These are phyloP conservation scores for Drosophila kohkoa DNA, from an alignment of 1,140 invertebrate genomes.

Conservation along the genomic window DNA sequence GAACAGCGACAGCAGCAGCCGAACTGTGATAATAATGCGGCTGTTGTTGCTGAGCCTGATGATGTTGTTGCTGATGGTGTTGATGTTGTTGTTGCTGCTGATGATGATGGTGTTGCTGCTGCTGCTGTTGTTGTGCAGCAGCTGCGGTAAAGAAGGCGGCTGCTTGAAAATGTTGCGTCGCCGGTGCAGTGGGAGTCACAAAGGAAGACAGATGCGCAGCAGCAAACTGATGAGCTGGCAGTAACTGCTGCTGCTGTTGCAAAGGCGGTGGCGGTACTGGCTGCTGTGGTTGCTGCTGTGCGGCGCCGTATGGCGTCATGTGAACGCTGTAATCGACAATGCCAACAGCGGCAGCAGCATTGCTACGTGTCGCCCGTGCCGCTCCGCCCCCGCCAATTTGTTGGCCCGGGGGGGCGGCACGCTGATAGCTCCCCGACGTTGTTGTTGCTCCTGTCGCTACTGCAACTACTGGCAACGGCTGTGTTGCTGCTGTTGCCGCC, in stretches of 20 bases:
- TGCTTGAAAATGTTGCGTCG: constrained; percentile 61
- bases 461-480: constrained; percentile 46
- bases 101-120: constrained; percentile 61
- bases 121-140: constrained; percentile 61
- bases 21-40: constrained; percentile 75
- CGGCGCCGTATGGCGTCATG: constrained; percentile 57
- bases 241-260: constrained; percentile 50
- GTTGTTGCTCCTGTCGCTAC: constrained; percentile 43
- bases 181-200: constrained; percentile 59
- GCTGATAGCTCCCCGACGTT: constrained; percentile 68
- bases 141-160: constrained; percentile 60
- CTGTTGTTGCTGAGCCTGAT: constrained; percentile 53
- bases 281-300: constrained; percentile 53
- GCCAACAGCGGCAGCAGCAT: constrained; percentile 35
- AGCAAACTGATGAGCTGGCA: constrained; percentile 66
- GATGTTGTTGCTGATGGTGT: constrained; percentile 57
- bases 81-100: constrained; percentile 63
- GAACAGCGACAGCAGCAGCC: constrained; percentile 61
- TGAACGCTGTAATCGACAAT: constrained; percentile 69
- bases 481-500: constrained; percentile 41
- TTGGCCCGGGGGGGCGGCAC: constrained; percentile 65
- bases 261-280: constrained; percentile 46
- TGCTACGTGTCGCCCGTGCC: constrained; percentile 75
- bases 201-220: constrained; percentile 72
- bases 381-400: constrained; percentile 43